Evolutionary conservation across 30 jellyfish, hydroid and myxozoan species (phyloP).

Genomic region (Morbakka virulenta): DNA sequence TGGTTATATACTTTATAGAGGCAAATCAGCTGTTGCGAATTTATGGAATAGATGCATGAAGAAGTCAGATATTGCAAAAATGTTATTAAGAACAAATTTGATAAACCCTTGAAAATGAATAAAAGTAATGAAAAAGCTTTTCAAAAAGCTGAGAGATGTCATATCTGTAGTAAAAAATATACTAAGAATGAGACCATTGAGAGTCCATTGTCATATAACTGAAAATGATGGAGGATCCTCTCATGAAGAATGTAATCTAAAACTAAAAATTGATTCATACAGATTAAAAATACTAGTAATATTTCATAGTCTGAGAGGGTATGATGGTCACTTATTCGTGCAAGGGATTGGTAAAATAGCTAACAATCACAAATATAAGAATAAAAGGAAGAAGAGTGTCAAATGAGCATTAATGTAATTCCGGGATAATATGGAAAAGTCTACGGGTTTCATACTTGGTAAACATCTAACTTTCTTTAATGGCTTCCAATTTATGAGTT

Average conservation of each 20-base stretch:
- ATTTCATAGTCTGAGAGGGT: conserved; percentile 49
- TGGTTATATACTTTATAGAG: conserved; percentile 39
- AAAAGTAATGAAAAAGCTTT: conserved; percentile 5
- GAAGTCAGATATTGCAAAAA: conserved; percentile 20
- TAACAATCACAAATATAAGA: conserved; percentile 22
- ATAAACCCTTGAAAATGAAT: conserved; percentile 21
- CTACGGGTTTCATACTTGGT: conserved; percentile 28
- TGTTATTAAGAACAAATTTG: not conserved
- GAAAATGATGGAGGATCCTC: conserved; percentile 57
- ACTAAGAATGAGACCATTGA: conserved; percentile 19
- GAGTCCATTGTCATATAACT: conserved; percentile 52
- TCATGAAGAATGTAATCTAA: no score
- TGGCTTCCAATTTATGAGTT: conserved; percentile 31
- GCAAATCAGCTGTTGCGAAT: conserved; percentile 38
- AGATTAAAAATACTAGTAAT: conserved; percentile 43
- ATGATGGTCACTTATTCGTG: conserved; percentile 49
- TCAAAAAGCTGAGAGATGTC: conserved; percentile 4
- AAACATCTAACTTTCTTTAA: conserved; percentile 31
- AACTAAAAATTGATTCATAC: no score
- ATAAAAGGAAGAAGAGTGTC: conserved; percentile 34
- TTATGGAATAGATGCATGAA: conserved; percentile 21
- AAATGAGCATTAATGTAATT: conserved; percentile 16
- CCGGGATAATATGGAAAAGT: conserved; percentile 26
- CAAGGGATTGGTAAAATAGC: conserved; percentile 45
- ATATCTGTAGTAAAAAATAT: conserved; percentile 27